Evolutionary conservation across 2,888 invertebrate genomes (phyloP), one percentile per base, ranked within the genome.

Genomic region (Pseudococcus longispinus): DNA sequence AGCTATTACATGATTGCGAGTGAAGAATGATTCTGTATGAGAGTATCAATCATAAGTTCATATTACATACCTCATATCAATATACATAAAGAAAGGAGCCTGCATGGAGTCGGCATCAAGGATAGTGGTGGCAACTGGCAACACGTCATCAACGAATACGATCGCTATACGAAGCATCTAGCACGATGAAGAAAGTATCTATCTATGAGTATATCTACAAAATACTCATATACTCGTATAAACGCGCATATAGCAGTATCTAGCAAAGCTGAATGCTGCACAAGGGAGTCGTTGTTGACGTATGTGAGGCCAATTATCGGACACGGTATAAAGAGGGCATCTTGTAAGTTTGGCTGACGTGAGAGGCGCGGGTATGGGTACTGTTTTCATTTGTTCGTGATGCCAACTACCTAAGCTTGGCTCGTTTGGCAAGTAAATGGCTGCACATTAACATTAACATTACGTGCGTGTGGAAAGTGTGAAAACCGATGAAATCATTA

Each of bases 271-370:
- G 65, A 65, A 65, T 65, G 65, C 65, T 15, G 65, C 65, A 65
- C 65, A 26, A 65, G 65, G 65, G 65, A 65, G 65, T 65, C 65
- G 65, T 65, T 65, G 65, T 65, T 65, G 65, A 65, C 65, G 65
- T 65, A 65, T 65, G 65, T 65, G 65, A 65, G 65, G 65, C 65
- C 65, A 65, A 65, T 65, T 65, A 65, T 26, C 51, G 51, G 51
- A 51, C 51, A 51, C 15, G 15, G 51, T n/a, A n/a, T 51, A 51
- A 51, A 51, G 51, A 51, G 46, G 60, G 60, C 65, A 51, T 51
- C 51, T 51, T 51, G 51, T n/a, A 51, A 51, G 51, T 51, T 51
- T 51, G 5, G 51, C 51, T 15, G 51, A 15, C 5, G 44, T 13
- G 51, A n/a, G 18, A n/a, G 51, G 51, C n/a, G n/a, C 51, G 51